Base-by-base conservation (phyloP, 2,888 invertebrate species). In the Tipula confusa region DNA sequence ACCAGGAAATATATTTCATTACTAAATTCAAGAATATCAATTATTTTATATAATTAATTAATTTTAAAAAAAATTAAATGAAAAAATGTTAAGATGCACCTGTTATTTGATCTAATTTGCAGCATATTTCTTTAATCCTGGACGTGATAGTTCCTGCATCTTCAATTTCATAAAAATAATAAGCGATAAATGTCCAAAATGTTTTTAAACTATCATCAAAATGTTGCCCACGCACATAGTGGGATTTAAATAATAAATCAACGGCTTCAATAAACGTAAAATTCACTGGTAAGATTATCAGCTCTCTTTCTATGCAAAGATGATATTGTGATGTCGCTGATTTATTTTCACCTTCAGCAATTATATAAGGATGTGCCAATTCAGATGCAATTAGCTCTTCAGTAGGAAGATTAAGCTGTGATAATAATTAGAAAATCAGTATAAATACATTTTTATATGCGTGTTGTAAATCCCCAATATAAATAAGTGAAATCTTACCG, bases 161-260 rank as follows among this genome's bases (percentile, higher is more conserved):
- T 80, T 79, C 28, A 28, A 80, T 29, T 80, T 80, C 80, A 29
- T 5, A 80, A 80, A 80, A 80, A 80, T 80, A 80, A 29, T 80
- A 29, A 0, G 29, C 29, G 13, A 80, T 29, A 9, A 80, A 80
- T n/a, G 80, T 80, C 80, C 29, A 80, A 13, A 80, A 80, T 80
- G 80, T 80, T 80, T 29, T 80, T 29, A 80, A 80, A 29, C 1
- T 29, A 11, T 29, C 29, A 4, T 29, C 80, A 80, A 80, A 80
- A 80, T 80, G 80, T 80, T 29, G 80, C 3, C 29, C 29, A 80
- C 2, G 13, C 6, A 29, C 1, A 80, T 80, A 80, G 18, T 80
- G 80, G 1, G 13, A 29, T 80, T 80, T 80, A 80, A 80, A 80
- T 29, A 80, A 15, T 29, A 80, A 11, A 80, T 80, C 80, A 29